Percentiles rank a stretch among this genome's conserved stretches.
Conservation (phyloP, 1,140 invertebrate genomes). For the Pseudobourletiella spinata region DNA sequence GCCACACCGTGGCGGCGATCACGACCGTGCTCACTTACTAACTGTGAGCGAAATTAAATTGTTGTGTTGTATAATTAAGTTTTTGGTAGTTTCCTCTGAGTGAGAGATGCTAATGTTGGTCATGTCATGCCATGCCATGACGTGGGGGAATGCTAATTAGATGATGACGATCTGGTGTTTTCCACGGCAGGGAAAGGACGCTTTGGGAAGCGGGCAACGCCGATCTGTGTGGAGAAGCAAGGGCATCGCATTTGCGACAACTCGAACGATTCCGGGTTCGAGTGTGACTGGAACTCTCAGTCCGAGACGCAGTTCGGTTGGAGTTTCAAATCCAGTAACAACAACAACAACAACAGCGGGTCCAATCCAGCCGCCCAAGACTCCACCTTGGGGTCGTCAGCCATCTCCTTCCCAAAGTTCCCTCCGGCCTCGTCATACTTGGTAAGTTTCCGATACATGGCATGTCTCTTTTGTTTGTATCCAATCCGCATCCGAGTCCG, state of each 20-base stretch:
- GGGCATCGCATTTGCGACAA: slow-evolving; percentile 14
- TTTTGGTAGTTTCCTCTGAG: too few relatives aligned
- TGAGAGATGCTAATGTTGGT: too few relatives aligned
- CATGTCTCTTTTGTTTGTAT: background rate
- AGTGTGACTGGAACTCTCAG: slow-evolving; percentile 31
- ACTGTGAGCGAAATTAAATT: too few relatives aligned
- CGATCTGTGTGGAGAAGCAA: slow-evolving; percentile 9
- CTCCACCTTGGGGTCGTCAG: background rate
- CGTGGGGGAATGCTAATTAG: too few relatives aligned
- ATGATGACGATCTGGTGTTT: too few relatives aligned
- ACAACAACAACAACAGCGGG: background rate
- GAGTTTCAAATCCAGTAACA: slow-evolving; percentile 8
- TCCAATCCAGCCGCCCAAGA: background rate
- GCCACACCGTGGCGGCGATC: too few relatives aligned
- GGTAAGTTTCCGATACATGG: background rate
- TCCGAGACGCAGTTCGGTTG: slow-evolving; percentile 34
- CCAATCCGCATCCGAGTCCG: too few relatives aligned
- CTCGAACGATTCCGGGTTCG: slow-evolving; percentile 35
- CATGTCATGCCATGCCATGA: too few relatives aligned
- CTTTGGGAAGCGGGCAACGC: slow-evolving; percentile 30
- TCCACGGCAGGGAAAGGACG: slow-evolving; percentile 34
- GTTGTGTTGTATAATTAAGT: too few relatives aligned
- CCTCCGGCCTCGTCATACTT: background rate
- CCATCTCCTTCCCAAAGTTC: background rate
- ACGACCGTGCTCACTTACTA: too few relatives aligned